Evolutionary conservation across 2,797 vertebrate species (phyloP), one percentile per base, ranked within the genome.

Genomic region (Notolabrus celidotus): DNA sequence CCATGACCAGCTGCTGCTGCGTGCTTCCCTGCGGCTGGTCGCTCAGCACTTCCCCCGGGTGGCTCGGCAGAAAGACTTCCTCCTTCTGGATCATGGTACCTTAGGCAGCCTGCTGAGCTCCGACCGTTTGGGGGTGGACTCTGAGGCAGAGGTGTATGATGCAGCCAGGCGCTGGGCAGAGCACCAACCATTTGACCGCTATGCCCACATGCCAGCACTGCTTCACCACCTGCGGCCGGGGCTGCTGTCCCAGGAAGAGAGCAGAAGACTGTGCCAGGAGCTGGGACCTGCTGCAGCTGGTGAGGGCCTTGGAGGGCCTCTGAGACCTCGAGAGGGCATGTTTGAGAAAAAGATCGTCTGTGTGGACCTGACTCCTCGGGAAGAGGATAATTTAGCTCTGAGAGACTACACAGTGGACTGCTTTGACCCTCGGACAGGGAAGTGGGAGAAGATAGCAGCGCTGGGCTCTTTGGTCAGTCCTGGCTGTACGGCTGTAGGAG

Each of bases 321-420:
- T 95, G 20, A 89, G 93, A 45, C 94, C 94, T 5, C 79, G 95
- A 23, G 94, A 95, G 80, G 95, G 95, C 33, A 96, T 96, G 95
- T 95, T 93, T 53, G 94, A 96, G 74, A 94, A 95, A 47, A 94
- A 94, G 83, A 95, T 96, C 0, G 95, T 96, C 7, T 96, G 95
- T 0, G 91, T 96, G 74, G 95, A 95, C 61, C 85, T 96, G 51
- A 93, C 93, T 5, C 93, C 93, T 6, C 88, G 93, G 10, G 94
- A 94, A 47, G 92, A 95, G 20, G 92, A 91, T 19, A 86, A 86
- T 38, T 65, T 88, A 58, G 83, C 79, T 2, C 51, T 88, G 3
- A 80, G 81, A 22, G 93, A 95, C 77, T 92, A 89, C 72, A 93
- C 93, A 0, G 93, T 94, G 66, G 93, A 95, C 88, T 95, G 95